A percentile compares a stretch with the other conserved stretches of the same genome.
Evolutionary conservation across 2,113 vertebrate genomes (phyloP).

Genomic region (Alouatta palliata): DNA sequence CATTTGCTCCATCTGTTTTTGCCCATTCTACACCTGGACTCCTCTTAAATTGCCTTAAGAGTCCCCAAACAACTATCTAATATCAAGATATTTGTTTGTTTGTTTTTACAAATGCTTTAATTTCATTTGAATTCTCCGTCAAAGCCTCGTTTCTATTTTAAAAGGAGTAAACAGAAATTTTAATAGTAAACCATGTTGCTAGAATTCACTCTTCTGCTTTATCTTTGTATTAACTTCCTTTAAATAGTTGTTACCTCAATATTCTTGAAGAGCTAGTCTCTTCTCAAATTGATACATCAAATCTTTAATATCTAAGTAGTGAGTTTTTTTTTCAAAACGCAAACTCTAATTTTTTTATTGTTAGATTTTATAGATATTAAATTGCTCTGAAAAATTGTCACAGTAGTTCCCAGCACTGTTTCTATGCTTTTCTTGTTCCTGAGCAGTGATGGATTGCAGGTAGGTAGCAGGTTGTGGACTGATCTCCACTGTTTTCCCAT

Average conservation of each 20-base stretch:
- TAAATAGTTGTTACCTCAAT: not conserved
- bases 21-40: fast-evolving
- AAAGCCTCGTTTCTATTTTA: not conserved
- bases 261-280: not conserved
- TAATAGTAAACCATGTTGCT: not conserved
- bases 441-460: too few species aligned
- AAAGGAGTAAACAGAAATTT: not conserved
- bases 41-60: not conserved
- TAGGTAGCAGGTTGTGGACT: not conserved
- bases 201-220: not conserved
- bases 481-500: not conserved
- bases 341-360: not conserved
- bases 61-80: not conserved
- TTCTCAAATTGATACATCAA: not conserved
- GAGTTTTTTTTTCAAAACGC: not conserved
- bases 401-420: not conserved
- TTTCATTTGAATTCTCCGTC: not conserved
- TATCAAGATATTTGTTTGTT: not conserved
- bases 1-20: not conserved
- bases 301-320: not conserved
- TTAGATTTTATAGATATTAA: slow-evolving; percentile 1
- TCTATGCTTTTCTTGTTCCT: not conserved
- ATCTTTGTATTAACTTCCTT: not conserved
- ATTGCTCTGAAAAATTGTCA: not conserved
- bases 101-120: not conserved